Base-by-base conservation (phyloP, 1,140 invertebrate genomes). In the Drosophila lowei region DNA sequence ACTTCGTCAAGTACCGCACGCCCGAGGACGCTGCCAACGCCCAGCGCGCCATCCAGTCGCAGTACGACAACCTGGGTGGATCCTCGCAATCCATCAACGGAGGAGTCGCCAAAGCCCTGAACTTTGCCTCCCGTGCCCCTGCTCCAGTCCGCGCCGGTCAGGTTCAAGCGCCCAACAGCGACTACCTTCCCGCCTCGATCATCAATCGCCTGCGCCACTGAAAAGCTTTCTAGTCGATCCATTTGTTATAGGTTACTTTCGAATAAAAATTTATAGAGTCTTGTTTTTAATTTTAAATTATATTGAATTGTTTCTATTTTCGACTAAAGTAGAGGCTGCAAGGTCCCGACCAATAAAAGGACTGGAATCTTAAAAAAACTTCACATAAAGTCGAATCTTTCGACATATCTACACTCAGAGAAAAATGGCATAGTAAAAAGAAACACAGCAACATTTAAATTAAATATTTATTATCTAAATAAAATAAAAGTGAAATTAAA, bases 1-100 rank as follows among this genome's bases (percentile, higher is more conserved):
- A 90, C 62, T 90, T 90, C 38, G 88, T 90, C 49, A 90, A 90
- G 53, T 90, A 90, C 25, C 75, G 88, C 43, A 90, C 89, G 0
- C 89, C 75, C 6, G 84, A 90, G 57, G 89, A 90, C 50, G 89
- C 89, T n/a, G 60, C 50, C 44, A 90, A 90, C 16, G 89, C 89
- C 6, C 89, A 90, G 54, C 52, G 47, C 6, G 73, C 74, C 21
- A 90, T 90, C 46, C 89, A 90, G 60, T 52, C 62, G 15, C 84
- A 90, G 54, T 90, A 90, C 54, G 84, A 90, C 41, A 63, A 77
- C 3, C 63, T 90, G 46, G 84, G 88, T 3, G 89, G 89, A 18
- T 53, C 74, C 8, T 81, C 79, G 44, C 89, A 90, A 50, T 63
- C 54, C 34, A 61, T 81, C 46, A 85, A 90, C 48, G 89, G 89